Evolutionary conservation across 1,140 invertebrate genomes (phyloP), one percentile per base, ranked within the genome.

Genomic region (Hypothenemus hampei): DNA sequence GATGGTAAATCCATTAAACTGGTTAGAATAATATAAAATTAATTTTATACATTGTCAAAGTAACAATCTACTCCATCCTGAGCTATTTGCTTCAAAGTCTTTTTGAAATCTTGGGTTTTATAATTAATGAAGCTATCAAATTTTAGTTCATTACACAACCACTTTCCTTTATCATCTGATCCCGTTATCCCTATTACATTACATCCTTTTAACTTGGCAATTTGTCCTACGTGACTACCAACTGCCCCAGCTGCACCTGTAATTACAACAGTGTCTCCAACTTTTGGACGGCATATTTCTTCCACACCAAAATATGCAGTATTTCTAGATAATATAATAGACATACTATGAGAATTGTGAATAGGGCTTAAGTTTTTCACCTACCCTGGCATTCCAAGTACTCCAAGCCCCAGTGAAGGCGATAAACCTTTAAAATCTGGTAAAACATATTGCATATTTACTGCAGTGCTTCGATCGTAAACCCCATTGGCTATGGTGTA

Each of bases 91-190:
- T 73, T 79, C n/a, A 88, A 69, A 26, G 72, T 75, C 26, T 71
- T 45, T 4, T 64, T 65, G 24, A 86, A 45, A 52, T 83, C 66
- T 8, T 70, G 69, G 0, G 68, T 81, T 71, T 87, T 88, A 65
- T 89, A 89, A 70, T 89, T 88, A 48, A 81, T 82, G 1, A 77
- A 83, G 55, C 71, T 62, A 67, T 89, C 83, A 65, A 87, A 86
- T 11, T 79, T 78, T 31, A 85, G 76, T 3, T 81, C 64, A 18
- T 75, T 77, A 1, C 43, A 53, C 1, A 88, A 63, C 83, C 82
- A 87, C 54, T 78, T 68, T 53, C 81, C 78, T 74, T 89, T 88
- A 0, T 79, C 81, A 48, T 86, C 81, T 11, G 77, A 75, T 7
- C 85, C 85, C 49, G 83, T 79, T 63, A 85, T 82, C 4, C 84